phyloP scores from a whole-genome alignment of 2,113 vertebrate species.

The Aspiorhynchus laticeps region DNA sequence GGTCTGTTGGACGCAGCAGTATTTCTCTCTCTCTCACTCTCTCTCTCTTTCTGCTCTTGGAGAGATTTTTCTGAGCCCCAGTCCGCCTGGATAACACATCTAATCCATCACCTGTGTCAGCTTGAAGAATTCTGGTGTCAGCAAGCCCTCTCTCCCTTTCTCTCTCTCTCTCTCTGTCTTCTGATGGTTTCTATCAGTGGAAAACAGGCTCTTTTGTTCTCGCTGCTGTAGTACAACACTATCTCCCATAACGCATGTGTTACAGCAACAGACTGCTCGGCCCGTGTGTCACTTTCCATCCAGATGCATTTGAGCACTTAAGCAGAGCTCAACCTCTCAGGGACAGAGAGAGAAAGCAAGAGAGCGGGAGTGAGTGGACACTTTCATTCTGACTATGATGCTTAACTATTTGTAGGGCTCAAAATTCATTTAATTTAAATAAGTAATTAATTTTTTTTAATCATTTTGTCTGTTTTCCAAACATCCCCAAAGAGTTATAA shows the following conservation, averaged over 20 bases:
- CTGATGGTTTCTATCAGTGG: constrained; percentile 56
- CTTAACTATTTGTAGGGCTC: background rate
- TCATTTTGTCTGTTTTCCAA: no score
- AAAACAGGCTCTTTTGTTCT: constrained; percentile 64
- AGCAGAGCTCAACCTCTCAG: background rate
- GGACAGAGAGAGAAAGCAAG: constrained; percentile 24
- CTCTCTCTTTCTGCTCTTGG: constrained; percentile 52
- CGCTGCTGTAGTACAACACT: constrained; percentile 65
- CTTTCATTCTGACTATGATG: background rate
- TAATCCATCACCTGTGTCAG: constrained; percentile 77
- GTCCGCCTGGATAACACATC: constrained; percentile 74
- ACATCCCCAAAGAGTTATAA: background rate
- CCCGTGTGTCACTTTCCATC: constrained; percentile 66
- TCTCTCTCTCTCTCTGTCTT: constrained; percentile 25
- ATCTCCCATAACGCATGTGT: constrained; percentile 65
- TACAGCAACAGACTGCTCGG: constrained; percentile 55
- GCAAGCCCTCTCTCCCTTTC: constrained; percentile 47
- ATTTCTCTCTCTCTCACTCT: constrained; percentile 35
- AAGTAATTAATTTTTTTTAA: no score
- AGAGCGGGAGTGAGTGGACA: constrained; percentile 16
- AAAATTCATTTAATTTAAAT: background rate
- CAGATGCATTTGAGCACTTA: constrained; percentile 43
- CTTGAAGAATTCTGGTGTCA: constrained; percentile 73
- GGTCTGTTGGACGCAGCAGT: background rate
- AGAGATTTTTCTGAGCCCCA: constrained; percentile 60